Percentiles rank a stretch among this genome's conserved stretches.
Evolutionary conservation across 1,140 invertebrate genomes (phyloP).

Genomic region (Neodiprion pinetum): DNA sequence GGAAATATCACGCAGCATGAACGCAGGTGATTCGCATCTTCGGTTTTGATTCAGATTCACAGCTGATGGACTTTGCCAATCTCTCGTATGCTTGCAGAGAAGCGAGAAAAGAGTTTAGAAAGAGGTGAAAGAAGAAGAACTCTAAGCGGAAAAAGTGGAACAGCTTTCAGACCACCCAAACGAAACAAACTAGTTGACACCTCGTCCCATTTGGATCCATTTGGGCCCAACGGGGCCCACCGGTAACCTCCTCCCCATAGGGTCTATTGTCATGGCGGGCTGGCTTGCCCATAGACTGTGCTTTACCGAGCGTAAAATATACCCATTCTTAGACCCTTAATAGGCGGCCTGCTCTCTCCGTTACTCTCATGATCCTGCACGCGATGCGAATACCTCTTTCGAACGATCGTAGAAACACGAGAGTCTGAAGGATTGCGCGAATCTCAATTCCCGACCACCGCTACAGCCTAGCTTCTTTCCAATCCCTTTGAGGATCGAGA

Average conservation of each 20-base stretch:
- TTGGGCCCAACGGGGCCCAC: not conserved
- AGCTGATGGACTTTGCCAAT: too few relatives aligned
- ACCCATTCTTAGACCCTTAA: conserved; percentile 54
- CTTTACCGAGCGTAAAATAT: conserved; percentile 59
- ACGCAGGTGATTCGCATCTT: too few relatives aligned
- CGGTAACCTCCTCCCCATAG: conserved; percentile 34
- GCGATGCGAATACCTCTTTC: conserved; percentile 13
- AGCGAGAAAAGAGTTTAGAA: too few relatives aligned
- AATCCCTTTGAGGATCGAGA: too few relatives aligned
- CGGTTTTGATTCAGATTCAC: too few relatives aligned
- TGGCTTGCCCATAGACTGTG: conserved; percentile 44
- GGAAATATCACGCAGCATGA: too few relatives aligned
- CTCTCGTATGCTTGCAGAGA: too few relatives aligned
- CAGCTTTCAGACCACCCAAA: conserved; percentile 36
- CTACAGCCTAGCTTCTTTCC: too few relatives aligned
- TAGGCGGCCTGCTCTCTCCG: conserved; percentile 45
- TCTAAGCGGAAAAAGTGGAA: conserved; percentile 23
- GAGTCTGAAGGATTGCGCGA: conserved; percentile 32
- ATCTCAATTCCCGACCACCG: not conserved
- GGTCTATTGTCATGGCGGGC: conserved; percentile 42
- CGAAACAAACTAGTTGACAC: conserved; percentile 52
- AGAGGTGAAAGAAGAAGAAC: too few relatives aligned
- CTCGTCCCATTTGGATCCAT: conserved; percentile 23
- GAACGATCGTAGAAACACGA: conserved; percentile 29
- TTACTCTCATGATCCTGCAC: not conserved